Conservation (phyloP, 1,140 invertebrate species). For the Apis dorsata region DNA sequence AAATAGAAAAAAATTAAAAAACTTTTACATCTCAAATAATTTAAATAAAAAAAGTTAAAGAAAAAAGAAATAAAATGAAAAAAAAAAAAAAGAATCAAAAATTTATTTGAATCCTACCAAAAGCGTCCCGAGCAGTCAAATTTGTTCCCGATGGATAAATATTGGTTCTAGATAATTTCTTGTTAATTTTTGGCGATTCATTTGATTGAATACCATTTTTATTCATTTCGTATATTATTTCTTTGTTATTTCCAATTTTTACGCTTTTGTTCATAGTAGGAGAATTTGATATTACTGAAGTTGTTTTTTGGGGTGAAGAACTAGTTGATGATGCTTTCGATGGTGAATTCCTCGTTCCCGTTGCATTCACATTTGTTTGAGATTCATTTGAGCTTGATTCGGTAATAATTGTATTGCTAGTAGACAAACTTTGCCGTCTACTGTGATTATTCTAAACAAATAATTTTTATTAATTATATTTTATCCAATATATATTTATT, state of each 20-base stretch:
- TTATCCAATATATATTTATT: background rate
- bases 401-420: background rate
- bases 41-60: background rate
- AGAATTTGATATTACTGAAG: conserved; percentile 8
- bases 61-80: background rate
- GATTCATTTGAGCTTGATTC: conserved; percentile 60
- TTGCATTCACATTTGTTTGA: conserved; percentile 59
- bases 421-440: conserved; percentile 46
- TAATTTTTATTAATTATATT: background rate
- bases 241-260: conserved; percentile 38
- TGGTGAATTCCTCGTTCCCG: conserved; percentile 56
- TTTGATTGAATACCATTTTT: conserved; percentile 59
- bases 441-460: conserved; percentile 48
- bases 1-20: background rate
- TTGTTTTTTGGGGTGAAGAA: conserved; percentile 46
- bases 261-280: background rate
- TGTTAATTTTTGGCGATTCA: conserved; percentile 59
- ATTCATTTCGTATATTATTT: conserved; percentile 63
- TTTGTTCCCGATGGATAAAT: conserved; percentile 66
- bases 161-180: conserved; percentile 63
- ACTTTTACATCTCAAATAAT: background rate
- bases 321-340: conserved; percentile 52
- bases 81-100: background rate
- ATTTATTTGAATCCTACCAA: conserved; percentile 64
- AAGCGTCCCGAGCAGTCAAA: conserved; percentile 69